Conservation (phyloP, 2,113 vertebrate genomes). For the human (Homo sapiens) region GRCh38 chrX:115712501-115713000, state of each 20-base stretch:
- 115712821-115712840: not conserved
- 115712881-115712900: not conserved
- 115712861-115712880: not conserved
- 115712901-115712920: not conserved
- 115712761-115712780: not conserved
- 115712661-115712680: not conserved
- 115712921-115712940: not conserved
- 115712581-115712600: not conserved
- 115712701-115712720: not conserved
- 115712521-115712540: not conserved
- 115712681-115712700: not conserved
- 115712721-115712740: not conserved
- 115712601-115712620: not conserved
- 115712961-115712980: not conserved
- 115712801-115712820: not conserved
- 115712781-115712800: not conserved
- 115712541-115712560: not conserved
- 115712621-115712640: not conserved
- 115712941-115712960: not conserved
- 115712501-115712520: not conserved
- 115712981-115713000: not conserved
- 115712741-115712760: not conserved
- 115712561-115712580: not conserved
- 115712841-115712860: not conserved
- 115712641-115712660: not conserved